Conservation (phyloP, 2,797 vertebrate genomes). For the Tympanoctomys barrerae region DNA sequence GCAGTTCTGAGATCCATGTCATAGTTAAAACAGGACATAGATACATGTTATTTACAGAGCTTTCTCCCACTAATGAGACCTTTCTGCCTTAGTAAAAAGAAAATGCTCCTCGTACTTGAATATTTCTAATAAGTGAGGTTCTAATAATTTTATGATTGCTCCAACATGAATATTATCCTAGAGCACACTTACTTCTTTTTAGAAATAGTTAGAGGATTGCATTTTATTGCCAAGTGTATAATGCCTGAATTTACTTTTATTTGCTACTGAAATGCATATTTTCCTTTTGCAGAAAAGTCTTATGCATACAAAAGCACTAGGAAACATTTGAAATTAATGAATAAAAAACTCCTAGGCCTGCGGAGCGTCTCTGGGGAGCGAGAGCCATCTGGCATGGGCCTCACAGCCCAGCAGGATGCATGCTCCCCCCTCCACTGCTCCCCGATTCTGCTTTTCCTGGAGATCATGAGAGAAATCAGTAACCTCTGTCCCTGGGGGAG, state of each 20-base stretch:
- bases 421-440: background rate
- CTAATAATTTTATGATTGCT: background rate
- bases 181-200: background rate
- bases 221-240: conserved; percentile 31
- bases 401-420: conserved; percentile 30
- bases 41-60: background rate
- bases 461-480: conserved; percentile 45
- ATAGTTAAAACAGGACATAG: conserved; percentile 24
- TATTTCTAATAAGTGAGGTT: background rate
- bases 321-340: conserved; percentile 62
- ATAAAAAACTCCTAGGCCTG: conserved; percentile 52
- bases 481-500: conserved; percentile 39
- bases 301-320: conserved; percentile 9
- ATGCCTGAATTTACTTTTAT: background rate
- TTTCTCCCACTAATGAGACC: background rate
- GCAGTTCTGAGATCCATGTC: background rate
- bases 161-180: background rate
- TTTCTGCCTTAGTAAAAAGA: background rate
- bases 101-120: background rate
- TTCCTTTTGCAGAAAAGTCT: conserved; percentile 3
- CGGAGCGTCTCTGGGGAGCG: background rate
- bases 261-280: conserved; percentile 60
- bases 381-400: conserved; percentile 56
- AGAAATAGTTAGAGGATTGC: background rate
- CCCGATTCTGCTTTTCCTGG: conserved; percentile 23